Evolutionary conservation across 2,113 vertebrate genomes (phyloP).

Genomic region (Melanerpes formicivorus): DNA sequence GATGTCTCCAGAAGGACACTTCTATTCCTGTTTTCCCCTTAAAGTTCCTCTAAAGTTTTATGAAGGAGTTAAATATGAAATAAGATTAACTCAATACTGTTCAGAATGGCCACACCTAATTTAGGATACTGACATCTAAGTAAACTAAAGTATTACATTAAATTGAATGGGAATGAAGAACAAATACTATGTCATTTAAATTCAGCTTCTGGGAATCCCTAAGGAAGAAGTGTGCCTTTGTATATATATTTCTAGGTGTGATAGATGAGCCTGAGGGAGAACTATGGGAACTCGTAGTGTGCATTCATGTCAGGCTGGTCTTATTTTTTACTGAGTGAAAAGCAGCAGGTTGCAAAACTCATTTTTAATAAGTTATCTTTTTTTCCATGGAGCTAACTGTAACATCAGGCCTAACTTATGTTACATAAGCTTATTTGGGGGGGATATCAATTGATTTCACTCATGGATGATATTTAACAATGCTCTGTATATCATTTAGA

Average conservation of each 20-base stretch:
- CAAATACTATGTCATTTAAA: neutral
- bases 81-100: neutral
- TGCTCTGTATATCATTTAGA: neutral
- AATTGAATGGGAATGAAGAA: neutral
- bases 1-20: neutral
- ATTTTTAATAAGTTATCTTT: neutral
- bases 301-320: neutral
- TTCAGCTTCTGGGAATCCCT: neutral
- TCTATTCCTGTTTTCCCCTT: neutral
- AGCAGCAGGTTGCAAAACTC: neutral
- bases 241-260: neutral
- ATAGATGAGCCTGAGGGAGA: neutral
- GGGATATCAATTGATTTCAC: neutral
- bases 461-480: neutral
- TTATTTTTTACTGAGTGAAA: neutral
- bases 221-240: neutral
- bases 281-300: accelerated
- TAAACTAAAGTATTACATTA: neutral
- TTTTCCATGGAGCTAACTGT: neutral
- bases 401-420: neutral
- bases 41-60: too few relatives aligned
- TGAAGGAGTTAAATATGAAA: neutral
- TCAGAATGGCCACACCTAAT: neutral
- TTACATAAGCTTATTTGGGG: neutral
- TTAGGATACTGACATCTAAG: neutral